These are phyloP conservation scores for Empidonax traillii DNA, from an alignment of 2,113 vertebrate genomes.

Conservation along the genomic window DNA sequence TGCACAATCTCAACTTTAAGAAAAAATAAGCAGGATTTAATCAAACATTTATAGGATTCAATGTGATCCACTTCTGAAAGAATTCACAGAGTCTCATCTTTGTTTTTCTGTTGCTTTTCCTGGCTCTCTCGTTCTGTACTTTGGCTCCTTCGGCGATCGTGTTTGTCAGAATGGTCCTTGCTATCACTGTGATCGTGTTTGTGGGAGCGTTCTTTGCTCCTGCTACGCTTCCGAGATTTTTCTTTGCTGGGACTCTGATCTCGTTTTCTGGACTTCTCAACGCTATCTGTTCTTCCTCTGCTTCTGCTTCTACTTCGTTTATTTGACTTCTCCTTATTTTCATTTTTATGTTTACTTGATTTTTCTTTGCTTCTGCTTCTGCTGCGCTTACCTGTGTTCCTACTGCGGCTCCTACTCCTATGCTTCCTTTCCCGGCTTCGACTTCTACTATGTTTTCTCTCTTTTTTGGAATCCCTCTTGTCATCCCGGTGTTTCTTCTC, in stretches of 20 bases:
- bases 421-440: constrained; percentile 82
- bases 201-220: constrained; percentile 82
- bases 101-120: constrained; percentile 78
- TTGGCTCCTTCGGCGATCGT: constrained; percentile 80
- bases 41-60: constrained; percentile 84
- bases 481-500: constrained; percentile 86
- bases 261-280: constrained; percentile 84
- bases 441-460: constrained; percentile 83
- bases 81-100: constrained; percentile 80
- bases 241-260: constrained; percentile 85
- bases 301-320: constrained; percentile 80
- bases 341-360: constrained; percentile 82
- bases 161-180: constrained; percentile 84
- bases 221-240: constrained; percentile 84
- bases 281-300: constrained; percentile 79
- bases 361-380: constrained; percentile 85
- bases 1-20: constrained; percentile 77
- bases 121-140: constrained; percentile 81
- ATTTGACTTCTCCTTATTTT: constrained; percentile 79
- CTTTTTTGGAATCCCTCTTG: constrained; percentile 80
- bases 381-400: constrained; percentile 78
- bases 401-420: constrained; percentile 79
- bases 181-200: constrained; percentile 82
- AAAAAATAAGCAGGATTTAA: constrained; percentile 77
- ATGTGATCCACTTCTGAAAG: constrained; percentile 81